These are phyloP conservation scores for Montipora capitata DNA, from an alignment of 92 coral and sea anemone species.

Conservation along the genomic window DNA sequence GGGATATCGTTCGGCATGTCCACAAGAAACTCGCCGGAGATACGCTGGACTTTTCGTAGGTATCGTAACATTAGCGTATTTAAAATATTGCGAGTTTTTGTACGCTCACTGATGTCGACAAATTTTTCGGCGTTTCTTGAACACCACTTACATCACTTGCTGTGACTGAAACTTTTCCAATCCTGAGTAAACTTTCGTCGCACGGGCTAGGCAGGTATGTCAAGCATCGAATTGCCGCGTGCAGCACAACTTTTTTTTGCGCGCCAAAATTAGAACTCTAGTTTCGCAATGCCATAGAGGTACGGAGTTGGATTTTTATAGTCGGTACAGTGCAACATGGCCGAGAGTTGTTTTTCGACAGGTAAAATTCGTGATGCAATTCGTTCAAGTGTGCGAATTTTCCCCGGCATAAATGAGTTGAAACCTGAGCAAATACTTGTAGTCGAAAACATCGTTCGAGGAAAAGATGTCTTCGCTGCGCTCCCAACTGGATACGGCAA, in stretches of 20 bases:
- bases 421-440: constrained; percentile 44
- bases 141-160: background rate
- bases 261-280: too few species aligned
- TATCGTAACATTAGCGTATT: constrained; percentile 2
- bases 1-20: background rate
- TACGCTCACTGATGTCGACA: constrained; percentile 12
- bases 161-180: too few species aligned
- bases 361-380: constrained; percentile 17
- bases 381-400: background rate
- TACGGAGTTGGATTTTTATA: too few species aligned
- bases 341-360: background rate
- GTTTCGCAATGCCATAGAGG: too few species aligned
- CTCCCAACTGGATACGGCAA: constrained; percentile 36
- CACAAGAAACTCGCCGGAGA: too few species aligned
- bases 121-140: background rate
- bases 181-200: constrained; percentile 7
- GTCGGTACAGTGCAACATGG: background rate
- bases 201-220: constrained; percentile 14
- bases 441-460: constrained; percentile 33
- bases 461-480: constrained; percentile 51
- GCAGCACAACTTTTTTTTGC: too few species aligned
- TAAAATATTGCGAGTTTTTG: background rate
- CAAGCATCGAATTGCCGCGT: too few species aligned
- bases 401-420: constrained; percentile 19
- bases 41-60: constrained; percentile 13